phyloP scores from a whole-genome alignment of 2,797 vertebrate species.

The Hirundo rustica region DNA sequence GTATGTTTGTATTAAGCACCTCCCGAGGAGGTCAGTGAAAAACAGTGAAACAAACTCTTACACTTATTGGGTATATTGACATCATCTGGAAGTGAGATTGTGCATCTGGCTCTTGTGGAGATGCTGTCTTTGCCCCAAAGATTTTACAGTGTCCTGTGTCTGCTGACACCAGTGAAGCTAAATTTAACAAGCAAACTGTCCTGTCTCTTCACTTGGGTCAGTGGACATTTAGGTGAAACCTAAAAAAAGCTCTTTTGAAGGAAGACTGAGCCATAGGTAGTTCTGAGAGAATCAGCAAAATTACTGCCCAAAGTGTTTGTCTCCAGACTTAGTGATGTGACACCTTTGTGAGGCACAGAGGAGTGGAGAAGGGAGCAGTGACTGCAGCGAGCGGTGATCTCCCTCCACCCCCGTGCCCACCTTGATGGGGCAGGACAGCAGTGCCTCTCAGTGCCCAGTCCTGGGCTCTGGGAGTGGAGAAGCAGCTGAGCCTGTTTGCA shows the following conservation, averaged over 20 bases:
- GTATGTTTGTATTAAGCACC: neutral
- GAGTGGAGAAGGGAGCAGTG: fast-evolving
- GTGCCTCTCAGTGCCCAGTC: neutral
- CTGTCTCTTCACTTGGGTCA: neutral
- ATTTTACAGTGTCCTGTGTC: neutral
- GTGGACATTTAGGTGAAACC: neutral
- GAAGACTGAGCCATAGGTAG: neutral
- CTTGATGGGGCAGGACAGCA: neutral
- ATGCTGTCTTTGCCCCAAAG: neutral
- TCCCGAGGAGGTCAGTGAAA: neutral
- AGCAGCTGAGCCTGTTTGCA: neutral
- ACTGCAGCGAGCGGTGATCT: fast-evolving
- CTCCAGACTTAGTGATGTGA: neutral
- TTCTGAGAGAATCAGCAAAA: neutral
- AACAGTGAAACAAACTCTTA: neutral
- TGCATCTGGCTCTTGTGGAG: neutral
- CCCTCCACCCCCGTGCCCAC: neutral
- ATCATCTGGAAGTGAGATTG: neutral
- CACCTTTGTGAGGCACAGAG: neutral
- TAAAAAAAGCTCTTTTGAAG: neutral
- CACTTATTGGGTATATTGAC: fast-evolving
- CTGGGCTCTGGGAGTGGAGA: neutral
- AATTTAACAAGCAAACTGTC: neutral
- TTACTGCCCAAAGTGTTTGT: fast-evolving
- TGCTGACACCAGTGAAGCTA: neutral